phyloP scores from a whole-genome alignment of 2,888 invertebrate genomes.

The Achlya flavicornis region DNA sequence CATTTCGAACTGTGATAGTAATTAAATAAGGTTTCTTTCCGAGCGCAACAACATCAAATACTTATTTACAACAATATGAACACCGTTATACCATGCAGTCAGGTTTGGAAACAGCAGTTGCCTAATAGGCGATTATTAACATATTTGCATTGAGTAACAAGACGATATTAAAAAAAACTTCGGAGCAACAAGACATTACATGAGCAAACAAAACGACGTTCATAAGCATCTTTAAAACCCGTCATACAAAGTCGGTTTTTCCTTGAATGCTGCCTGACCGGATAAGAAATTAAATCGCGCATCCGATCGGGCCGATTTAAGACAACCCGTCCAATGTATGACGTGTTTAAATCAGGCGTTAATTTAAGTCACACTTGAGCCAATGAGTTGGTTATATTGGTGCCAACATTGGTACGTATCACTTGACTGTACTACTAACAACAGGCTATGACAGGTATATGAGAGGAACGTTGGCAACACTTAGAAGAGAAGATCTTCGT shows the following conservation, averaged over 20 bases:
- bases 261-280: neutral
- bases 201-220: neutral
- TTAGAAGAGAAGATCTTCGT: slow-evolving; percentile 96
- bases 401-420: slow-evolving; percentile 19
- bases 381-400: slow-evolving; percentile 13
- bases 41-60: slow-evolving; percentile 52
- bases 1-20: slow-evolving; percentile 37
- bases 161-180: neutral
- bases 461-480: slow-evolving; percentile 28
- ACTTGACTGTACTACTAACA: slow-evolving; percentile 62
- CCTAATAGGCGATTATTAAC: slow-evolving; percentile 1
- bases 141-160: slow-evolving; percentile 10
- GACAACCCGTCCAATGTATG: neutral
- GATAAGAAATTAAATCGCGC: neutral
- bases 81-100: slow-evolving; percentile 76
- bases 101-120: slow-evolving; percentile 36
- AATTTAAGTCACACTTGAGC: slow-evolving; percentile 6
- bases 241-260: neutral
- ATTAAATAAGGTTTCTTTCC: slow-evolving; percentile 36
- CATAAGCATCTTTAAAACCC: neutral
- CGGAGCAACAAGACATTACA: neutral
- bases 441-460: slow-evolving; percentile 46
- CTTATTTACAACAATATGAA: slow-evolving; percentile 72
- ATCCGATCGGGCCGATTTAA: neutral
- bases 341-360: neutral